phyloP scores from a whole-genome alignment of 37 sponge, comb jelly and placozoan species.

The Tethya wilhelma region DNA sequence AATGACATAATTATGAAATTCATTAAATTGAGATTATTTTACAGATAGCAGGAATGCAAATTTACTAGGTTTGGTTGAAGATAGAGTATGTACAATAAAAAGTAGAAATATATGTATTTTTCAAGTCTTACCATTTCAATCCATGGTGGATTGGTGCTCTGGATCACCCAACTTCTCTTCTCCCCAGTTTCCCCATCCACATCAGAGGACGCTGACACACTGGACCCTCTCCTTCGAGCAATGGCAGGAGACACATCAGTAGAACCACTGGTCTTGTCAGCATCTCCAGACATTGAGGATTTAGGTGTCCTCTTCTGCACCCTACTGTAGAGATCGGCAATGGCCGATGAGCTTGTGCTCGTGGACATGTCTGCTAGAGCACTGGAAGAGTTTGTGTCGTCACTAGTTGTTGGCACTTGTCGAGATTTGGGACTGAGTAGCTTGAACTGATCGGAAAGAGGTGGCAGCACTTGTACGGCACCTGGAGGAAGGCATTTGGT shows the following conservation, averaged over 20 bases:
- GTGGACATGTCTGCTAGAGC: not conserved
- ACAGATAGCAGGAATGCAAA: too few species aligned
- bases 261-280: not conserved
- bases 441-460: constrained; percentile 30
- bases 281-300: not conserved
- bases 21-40: too few species aligned
- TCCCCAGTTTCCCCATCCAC: not conserved
- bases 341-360: not conserved
- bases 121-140: constrained; percentile 20
- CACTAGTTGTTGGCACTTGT: not conserved
- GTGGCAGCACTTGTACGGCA: too few species aligned
- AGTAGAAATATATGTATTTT: too few species aligned
- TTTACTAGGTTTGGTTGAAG: too few species aligned
- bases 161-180: constrained; percentile 14
- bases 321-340: constrained; percentile 2
- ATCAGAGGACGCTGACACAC: not conserved
- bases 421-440: constrained; percentile 12
- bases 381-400: not conserved
- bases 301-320: not conserved
- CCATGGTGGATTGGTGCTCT: constrained; percentile 19
- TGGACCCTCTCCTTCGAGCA: not conserved
- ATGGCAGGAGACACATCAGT: not conserved
- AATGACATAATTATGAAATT: too few species aligned
- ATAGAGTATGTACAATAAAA: too few species aligned
- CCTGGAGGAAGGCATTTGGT: too few species aligned